Evolutionary conservation across 2,797 vertebrate species (phyloP), one percentile per base, ranked within the genome.

Genomic region (Australoheros facetus): DNA sequence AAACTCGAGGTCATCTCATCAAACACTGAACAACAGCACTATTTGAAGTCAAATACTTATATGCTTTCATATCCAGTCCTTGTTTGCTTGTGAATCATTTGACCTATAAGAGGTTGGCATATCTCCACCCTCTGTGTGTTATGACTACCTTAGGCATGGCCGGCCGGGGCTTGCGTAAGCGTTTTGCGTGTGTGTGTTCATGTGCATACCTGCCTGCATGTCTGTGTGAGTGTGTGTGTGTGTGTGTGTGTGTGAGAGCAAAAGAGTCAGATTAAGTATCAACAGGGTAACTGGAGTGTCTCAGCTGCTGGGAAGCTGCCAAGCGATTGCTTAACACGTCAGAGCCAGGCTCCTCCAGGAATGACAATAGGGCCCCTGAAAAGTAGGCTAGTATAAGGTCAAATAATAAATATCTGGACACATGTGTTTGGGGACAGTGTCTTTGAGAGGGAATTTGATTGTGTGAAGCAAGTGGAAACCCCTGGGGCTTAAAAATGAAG

Each of bases 161-260:
- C 88, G 91, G 86, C 84, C 5, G 13, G 70, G 85, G 86, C 92
- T 93, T 94, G 90, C 85, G 81, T 89, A 93, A 94, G 87, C 73
- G 1, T 10, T 56, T 71, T 80, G 78, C 78, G 57, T 56, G 81
- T 75, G 77, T 77, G 75, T 79, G 59, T 74, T 16, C 69, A 54
- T 75, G 75, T 56, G 23, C 64, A 79, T 83, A 75, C 77, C 77
- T 83, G 77, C 64, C 77, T 78, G 80, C 45, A 53, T 51, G 51
- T 71, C 1, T 56, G 21, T 37, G 57, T 69, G 75, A 54, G 55
- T 72, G 53, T 73, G 56, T 75, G 75, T 45, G 73, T 32, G 34
- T 56, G 60, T 30, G 42, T 48, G 34, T 9, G 7, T 34, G 32
- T 1, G 59, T 51, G 77, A 62, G 74, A 21, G 79, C 11, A 51